Base-by-base conservation (phyloP, 2,888 invertebrate genomes). In the Melolontha melolontha region DNA sequence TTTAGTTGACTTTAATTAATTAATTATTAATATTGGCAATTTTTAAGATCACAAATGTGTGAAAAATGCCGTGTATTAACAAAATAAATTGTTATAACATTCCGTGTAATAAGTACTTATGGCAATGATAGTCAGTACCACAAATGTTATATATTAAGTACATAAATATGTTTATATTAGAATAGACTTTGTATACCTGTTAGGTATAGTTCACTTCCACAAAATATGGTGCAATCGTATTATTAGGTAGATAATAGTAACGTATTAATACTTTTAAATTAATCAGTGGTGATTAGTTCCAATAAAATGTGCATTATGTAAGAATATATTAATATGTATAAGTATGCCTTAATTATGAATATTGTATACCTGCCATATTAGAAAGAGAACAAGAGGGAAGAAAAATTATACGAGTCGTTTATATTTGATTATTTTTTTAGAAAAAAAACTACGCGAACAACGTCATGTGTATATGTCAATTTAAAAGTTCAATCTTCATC, bases 301-400 rank as follows among this genome's bases (percentile, higher is more conserved):
- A 44, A 59, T 7, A 27, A 11, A 27, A 54, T 39, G 29, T 54
- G 40, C 29, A 54, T 40, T 54, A 16, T 14, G 16, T 40, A 29
- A 54, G 54, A 54, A 54, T 54, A 54, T 54, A 54, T 59, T 59
- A 57, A 44, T 34, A 57, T 62, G 59, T 49, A 55, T 68, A 63
- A 59, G 67, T 67, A 62, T 69, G 71, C 71, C 69, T 67, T 71
- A 70, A 70, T 64, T 65, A 57, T 62, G 51, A 64, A 65, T 44
- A 59, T 59, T 59, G 44, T 63, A 64, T 59, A 65, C 63, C 63
- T 69, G 68, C 65, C 64, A 69, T 69, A 59, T 51, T 55, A 49
- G 42, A 42, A 64, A 52, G 41, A 52, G 42, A 44, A 12, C 42
- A 64, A 62, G 47, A 44, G 44, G 44, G 44, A 27, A 57, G 42